Evolutionary conservation across 2,113 vertebrate genomes (phyloP), one percentile per base, ranked within the genome.

Genomic region (Alosa alosa): DNA sequence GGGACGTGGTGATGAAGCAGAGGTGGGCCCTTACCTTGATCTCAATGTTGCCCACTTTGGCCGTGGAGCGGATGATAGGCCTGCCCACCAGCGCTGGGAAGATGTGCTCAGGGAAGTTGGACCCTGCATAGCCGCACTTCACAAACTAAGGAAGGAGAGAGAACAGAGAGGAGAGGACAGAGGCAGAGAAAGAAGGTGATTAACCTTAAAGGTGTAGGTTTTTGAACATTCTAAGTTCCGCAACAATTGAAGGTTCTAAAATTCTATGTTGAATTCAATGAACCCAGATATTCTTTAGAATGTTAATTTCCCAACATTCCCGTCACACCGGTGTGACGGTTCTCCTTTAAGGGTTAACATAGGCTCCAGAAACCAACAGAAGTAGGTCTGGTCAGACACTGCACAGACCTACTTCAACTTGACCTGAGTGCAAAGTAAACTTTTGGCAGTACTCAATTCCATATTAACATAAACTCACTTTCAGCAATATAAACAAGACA

Each of bases 11-110:
- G 9, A 31, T 4, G 1, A 41, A 18, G 57, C 25, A n/a, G 39
- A 20, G 39, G 84, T 31, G 25, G 55, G n/a, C 47, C 75, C 93
- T 94, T 97, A 99, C 98, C 98, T 99, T 99, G 93, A 99, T 99
- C 94, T 99, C 98, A 91, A 99, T 99, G 95, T 99, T 99, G 93
- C 98, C 98, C 93, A 99, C 98, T 99, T 99, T 99, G 92, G 98
- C 96, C 86, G 98, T 99, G 86, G 98, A 99, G 93, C 98, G 97
- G 92, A 99, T 99, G 94, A 99, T 99, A 88, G 98, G 98, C 94
- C 98, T 96, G 91, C 98, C 98, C 92, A 99, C 98, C 89, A 99
- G 95, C 83, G 98, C 98, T 90, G 98, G 98, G 93, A 99, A 99
- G 93, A 99, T 99, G 94, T 99, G 98, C 93, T 99, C 98, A 4